phyloP scores from a whole-genome alignment of 2,888 invertebrate species.

The Latrodectus elegans region DNA sequence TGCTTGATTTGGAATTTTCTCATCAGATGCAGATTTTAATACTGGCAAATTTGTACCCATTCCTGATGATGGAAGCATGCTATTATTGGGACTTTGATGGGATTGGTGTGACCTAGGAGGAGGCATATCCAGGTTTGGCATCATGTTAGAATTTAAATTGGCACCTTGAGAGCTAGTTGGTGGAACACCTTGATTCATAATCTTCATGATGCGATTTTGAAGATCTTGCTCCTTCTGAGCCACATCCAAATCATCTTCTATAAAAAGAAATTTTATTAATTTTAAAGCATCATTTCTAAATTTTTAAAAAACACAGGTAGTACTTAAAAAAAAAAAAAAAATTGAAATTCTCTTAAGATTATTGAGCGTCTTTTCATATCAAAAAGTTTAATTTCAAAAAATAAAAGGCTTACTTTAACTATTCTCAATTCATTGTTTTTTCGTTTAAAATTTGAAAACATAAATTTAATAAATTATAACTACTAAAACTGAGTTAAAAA shows the following conservation, averaged over 20 bases:
- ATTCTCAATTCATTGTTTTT: too few relatives aligned
- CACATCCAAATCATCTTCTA: slow-evolving; percentile 57
- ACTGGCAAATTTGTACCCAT: slow-evolving; percentile 21
- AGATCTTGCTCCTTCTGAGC: slow-evolving; percentile 69
- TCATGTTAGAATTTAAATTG: slow-evolving; percentile 1
- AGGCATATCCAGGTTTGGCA: slow-evolving; percentile 20
- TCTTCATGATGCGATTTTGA: slow-evolving; percentile 68
- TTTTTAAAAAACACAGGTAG: background rate
- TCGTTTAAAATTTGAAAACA: too few relatives aligned
- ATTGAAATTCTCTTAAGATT: too few relatives aligned
- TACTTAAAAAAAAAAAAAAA: background rate
- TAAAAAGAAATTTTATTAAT: background rate
- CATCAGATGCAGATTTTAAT: slow-evolving; percentile 21
- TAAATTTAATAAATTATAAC: too few relatives aligned
- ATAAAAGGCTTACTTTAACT: too few relatives aligned
- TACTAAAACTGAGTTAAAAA: too few relatives aligned
- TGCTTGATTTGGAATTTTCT: slow-evolving; percentile 1
- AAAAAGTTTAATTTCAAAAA: too few relatives aligned
- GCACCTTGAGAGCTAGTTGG: background rate
- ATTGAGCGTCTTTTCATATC: too few relatives aligned
- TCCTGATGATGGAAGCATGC: slow-evolving; percentile 19
- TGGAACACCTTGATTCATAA: slow-evolving; percentile 66
- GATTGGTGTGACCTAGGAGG: slow-evolving; percentile 11
- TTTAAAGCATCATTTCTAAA: background rate
- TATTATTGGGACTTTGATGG: background rate